A percentile compares a stretch with the other conserved stretches of the same genome.
Evolutionary conservation across 1,140 invertebrate genomes (phyloP).

Genomic region (Drosophila cardini): DNA sequence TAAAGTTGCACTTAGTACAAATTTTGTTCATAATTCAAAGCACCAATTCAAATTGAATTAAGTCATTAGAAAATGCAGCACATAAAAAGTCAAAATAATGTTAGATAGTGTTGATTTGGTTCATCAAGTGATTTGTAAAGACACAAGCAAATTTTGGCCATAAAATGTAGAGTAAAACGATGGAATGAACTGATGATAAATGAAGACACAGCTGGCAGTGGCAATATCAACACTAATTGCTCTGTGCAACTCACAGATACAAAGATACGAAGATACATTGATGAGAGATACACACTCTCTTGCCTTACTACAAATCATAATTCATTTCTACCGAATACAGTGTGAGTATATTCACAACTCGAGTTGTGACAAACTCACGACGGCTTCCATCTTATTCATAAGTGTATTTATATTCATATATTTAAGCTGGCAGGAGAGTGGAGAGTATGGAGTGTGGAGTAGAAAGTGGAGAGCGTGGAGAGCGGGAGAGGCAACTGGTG

Average conservation of each 20-base stretch:
- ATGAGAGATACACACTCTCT: slow-evolving; percentile 42
- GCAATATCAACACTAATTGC: slow-evolving; percentile 81
- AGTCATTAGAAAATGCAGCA: not conserved
- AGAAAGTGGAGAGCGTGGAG: not conserved
- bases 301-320: slow-evolving; percentile 65
- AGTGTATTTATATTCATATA: slow-evolving; percentile 41
- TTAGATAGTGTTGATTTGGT: slow-evolving; percentile 39
- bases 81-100: not conserved
- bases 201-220: slow-evolving; percentile 77
- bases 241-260: slow-evolving; percentile 71
- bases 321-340: slow-evolving; percentile 65
- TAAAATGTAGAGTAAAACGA: slow-evolving; percentile 32
- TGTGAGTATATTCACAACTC: slow-evolving; percentile 3
- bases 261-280: slow-evolving; percentile 20
- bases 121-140: slow-evolving; percentile 55
- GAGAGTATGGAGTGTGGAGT: not conserved
- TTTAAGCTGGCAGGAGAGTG: slow-evolving; percentile 25
- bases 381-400: slow-evolving; percentile 39
- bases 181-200: slow-evolving; percentile 60
- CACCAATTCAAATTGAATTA: not conserved
- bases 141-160: not conserved
- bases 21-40: not conserved
- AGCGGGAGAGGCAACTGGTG: not conserved
- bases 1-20: not conserved
- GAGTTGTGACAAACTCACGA: slow-evolving; percentile 39